A percentile compares a stretch with the other conserved stretches of the same genome.
Evolutionary conservation across 1,140 invertebrate species (phyloP).

Genomic region (Ostrea edulis): DNA sequence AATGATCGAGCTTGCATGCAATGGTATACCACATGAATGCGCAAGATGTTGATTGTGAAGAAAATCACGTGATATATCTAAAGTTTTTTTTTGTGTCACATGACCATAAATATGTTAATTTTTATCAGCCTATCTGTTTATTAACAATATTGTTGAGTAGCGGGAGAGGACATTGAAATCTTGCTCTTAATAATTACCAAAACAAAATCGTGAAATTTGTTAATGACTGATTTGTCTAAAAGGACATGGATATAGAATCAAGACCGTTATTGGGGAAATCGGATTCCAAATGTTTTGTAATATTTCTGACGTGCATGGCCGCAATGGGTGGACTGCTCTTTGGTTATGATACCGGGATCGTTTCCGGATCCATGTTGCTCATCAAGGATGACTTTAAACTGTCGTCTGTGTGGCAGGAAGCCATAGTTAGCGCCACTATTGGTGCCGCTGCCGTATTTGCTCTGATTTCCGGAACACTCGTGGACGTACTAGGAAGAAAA

Average conservation of each 20-base stretch:
- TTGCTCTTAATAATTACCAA: no score
- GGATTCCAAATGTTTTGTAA: constrained; percentile 69
- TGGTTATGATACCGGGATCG: constrained; percentile 85
- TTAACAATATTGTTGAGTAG: no score
- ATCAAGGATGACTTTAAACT: constrained; percentile 71
- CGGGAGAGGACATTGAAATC: no score
- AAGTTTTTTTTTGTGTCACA: no score
- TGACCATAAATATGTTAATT: no score
- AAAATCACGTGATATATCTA: no score
- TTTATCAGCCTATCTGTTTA: no score
- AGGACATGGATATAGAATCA: neutral
- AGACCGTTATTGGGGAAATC: neutral
- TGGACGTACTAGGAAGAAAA: constrained; percentile 69
- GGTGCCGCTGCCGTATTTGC: constrained; percentile 72
- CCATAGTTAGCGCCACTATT: constrained; percentile 72
- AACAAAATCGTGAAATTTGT: no score
- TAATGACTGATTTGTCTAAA: no score
- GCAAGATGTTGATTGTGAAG: no score
- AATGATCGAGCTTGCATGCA: no score
- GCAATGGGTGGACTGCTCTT: constrained; percentile 84
- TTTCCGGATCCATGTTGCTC: constrained; percentile 84
- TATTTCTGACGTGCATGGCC: constrained; percentile 73
- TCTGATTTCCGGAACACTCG: constrained; percentile 67
- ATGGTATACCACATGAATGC: no score
- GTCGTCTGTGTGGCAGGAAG: constrained; percentile 67